Evolutionary conservation across 2,797 vertebrate species (phyloP).

Genomic region (Diglossa cyanea): DNA sequence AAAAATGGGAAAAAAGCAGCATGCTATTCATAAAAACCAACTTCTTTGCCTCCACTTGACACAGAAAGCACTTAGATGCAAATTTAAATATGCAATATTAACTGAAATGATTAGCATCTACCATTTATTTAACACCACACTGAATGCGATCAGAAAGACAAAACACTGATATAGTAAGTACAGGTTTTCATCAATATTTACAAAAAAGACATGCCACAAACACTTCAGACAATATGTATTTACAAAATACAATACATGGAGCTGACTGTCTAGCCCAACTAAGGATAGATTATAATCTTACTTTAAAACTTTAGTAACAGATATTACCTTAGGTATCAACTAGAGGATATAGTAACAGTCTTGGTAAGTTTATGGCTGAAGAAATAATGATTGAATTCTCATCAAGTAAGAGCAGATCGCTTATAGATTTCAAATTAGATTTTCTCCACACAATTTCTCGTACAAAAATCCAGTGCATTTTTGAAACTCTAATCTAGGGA

Average conservation of each 20-base stretch:
- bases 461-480: not conserved
- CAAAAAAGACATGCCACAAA: not conserved
- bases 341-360: not conserved
- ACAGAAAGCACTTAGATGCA: not conserved
- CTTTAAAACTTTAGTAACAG: not conserved
- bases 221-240: not conserved
- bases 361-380: not conserved
- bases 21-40: not conserved
- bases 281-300: not conserved
- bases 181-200: not conserved
- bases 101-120: not conserved
- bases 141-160: not conserved
- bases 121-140: not conserved
- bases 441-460: not conserved
- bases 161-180: not conserved
- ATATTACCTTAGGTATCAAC: not conserved
- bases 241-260: not conserved
- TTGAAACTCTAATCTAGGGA: not conserved
- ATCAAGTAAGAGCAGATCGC: not conserved
- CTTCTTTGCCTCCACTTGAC: not conserved
- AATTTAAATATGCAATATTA: not conserved
- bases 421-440: slow-evolving; percentile 14
- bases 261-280: not conserved
- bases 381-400: not conserved
- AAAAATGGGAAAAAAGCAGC: not conserved